Evolutionary conservation across 2,113 vertebrate genomes (phyloP), one percentile per base, ranked within the genome.

Genomic region (Zapus hudsonius): DNA sequence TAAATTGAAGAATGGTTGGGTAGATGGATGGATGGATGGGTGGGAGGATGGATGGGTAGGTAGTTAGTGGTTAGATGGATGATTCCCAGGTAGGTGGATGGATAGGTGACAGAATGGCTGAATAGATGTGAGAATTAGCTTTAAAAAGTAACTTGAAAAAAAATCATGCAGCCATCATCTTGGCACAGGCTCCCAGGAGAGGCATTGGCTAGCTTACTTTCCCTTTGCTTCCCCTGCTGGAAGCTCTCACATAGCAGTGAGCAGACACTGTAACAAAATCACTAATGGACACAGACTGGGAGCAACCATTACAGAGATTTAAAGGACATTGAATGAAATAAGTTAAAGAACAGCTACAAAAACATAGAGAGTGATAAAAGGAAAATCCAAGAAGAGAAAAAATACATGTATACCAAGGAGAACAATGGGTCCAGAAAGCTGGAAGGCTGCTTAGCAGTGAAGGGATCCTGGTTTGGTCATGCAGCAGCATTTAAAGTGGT

Each of bases 401-500:
- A 40, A 31, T 8, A 8, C 2, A 38, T 52, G 79, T 3, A 4
- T 7, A 2, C 22, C 52, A 52, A 76, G 12, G 67, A 23, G 44
- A 63, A 10, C 3, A 11, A 33, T 42, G 7, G 59, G 42, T 36
- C 67, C 0, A 10, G 9, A 38, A 52, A 25, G 15, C 55, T 20
- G 38, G 72, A 87, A 74, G 29, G 1, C 23, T 29, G 16, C 52
- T 15, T 10, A 29, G 31, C 36, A 20, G 40, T 52, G 25, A 52
- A 86, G 40, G n/a, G 16, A 75, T 11, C 4, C 0, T 47, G 33
- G 70, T n/a, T 74, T 61, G 42, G 47, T 55, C 16, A 42, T 6
- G 7, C 5, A 3, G 23, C 20, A 12, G 9, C 19, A n/a, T 7
- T 1, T 31, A 44, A 61, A 31, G 17, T 10, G 42, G 1, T 11